Percentiles rank a stretch among this genome's conserved stretches.
phyloP scores from a whole-genome alignment of 2,113 vertebrate genomes.

The Suricata suricatta region DNA sequence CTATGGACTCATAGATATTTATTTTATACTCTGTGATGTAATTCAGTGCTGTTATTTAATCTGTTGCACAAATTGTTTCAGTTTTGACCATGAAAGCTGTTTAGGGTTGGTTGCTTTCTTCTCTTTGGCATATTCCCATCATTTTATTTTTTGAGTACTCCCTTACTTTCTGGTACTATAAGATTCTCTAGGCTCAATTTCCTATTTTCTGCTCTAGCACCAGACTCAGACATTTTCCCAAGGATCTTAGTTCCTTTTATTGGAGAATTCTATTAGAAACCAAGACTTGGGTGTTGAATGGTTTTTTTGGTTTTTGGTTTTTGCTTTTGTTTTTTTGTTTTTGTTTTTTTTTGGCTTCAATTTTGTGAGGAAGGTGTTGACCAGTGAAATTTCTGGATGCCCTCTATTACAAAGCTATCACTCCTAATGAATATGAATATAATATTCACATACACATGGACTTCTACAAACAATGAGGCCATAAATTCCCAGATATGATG shows the following conservation, averaged over 20 bases:
- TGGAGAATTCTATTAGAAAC: not conserved
- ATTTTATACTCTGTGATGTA: not conserved
- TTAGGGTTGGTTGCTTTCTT: not conserved
- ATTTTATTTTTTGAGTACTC: not conserved
- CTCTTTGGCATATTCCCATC: not conserved
- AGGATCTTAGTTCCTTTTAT: not conserved
- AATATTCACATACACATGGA: not conserved
- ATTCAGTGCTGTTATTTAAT: not conserved
- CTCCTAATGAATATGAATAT: not conserved
- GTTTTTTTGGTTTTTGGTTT: not conserved
- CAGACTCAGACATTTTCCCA: not conserved
- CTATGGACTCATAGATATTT: not conserved
- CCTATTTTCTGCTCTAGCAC: not conserved
- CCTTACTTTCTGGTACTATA: not conserved
- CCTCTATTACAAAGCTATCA: not conserved
- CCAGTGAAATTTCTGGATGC: not conserved
- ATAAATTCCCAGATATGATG: not conserved
- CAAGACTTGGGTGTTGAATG: not conserved
- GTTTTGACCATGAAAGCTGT: not conserved
- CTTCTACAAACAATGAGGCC: constrained; percentile 9
- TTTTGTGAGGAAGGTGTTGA: not conserved
- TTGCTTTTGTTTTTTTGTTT: not conserved
- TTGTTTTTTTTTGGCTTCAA: not conserved
- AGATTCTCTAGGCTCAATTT: not conserved
- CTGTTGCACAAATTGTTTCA: not conserved